phyloP scores from a whole-genome alignment of 2,113 vertebrate genomes.

The Scartelaos histophorus region DNA sequence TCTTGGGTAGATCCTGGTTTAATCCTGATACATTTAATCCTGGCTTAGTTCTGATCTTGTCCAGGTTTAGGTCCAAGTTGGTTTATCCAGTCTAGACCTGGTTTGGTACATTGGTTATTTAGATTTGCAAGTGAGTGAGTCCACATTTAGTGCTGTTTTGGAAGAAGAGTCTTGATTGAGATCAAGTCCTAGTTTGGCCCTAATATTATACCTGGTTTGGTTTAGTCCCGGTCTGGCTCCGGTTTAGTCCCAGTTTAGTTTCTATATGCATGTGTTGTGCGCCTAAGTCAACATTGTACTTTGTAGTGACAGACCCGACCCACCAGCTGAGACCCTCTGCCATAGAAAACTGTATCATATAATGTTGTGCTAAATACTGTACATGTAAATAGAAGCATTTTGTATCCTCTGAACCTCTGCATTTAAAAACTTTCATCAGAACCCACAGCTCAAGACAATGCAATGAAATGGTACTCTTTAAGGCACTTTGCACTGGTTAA shows the following conservation, averaged over 20 bases:
- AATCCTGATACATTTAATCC: too few species aligned
- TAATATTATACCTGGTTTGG: neutral
- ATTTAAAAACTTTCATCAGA: slow-evolving; percentile 36
- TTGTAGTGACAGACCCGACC: neutral
- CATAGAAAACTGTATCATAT: slow-evolving; percentile 4
- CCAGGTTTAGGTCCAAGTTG: too few species aligned
- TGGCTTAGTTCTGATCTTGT: too few species aligned
- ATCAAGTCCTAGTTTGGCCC: too few species aligned
- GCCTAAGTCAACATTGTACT: neutral
- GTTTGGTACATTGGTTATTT: too few species aligned
- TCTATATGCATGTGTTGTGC: neutral
- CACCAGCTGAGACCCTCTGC: neutral
- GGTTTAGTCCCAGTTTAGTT: neutral
- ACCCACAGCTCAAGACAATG: slow-evolving; percentile 18
- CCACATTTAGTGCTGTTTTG: too few species aligned
- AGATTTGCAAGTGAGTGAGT: too few species aligned
- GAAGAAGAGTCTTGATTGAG: too few species aligned
- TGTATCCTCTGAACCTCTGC: slow-evolving; percentile 37
- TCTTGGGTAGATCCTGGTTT: too few species aligned
- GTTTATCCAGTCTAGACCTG: too few species aligned
- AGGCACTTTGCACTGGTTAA: slow-evolving; percentile 60
- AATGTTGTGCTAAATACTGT: slow-evolving; percentile 34
- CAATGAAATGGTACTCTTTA: slow-evolving; percentile 36
- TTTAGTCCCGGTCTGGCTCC: neutral
- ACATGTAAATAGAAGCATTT: slow-evolving; percentile 52